Evolutionary conservation across 2,113 vertebrate species (phyloP), one percentile per base, ranked within the genome.

Genomic region (Abramis brama): DNA sequence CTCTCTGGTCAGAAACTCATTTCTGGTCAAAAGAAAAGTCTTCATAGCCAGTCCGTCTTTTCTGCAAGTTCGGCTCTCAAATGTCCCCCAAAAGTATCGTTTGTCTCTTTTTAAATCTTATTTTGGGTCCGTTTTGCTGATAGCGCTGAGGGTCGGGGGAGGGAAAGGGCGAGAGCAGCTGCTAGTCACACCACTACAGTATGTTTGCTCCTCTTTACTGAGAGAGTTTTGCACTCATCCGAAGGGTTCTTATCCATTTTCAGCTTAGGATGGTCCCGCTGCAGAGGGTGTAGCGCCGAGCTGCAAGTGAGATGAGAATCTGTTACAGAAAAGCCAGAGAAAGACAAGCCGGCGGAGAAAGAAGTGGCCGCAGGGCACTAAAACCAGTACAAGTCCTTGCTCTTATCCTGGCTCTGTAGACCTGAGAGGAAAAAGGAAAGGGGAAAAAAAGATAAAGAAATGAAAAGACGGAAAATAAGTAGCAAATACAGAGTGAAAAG

Each of bases 311-410:
- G 96, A 98, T 93, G 96, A 98, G 93, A 98, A 96, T 95, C 95
- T 82, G 94, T 99, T 98, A 97, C 96, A 96, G 96, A 93, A 93
- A 92, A 93, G 89, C 92, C 90, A 96, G 93, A 94, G 91, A 93
- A 89, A 90, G 93, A 94, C 96, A 95, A 88, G 87, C 90, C 93
- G 89, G 93, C 89, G 89, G 85, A 94, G 88, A 87, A 75, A 79
- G 90, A 92, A 86, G 91, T 91, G 90, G 85, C 91, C 92, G 91
- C 90, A 89, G 89, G 93, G 92, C 92, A 94, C 94, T 98, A 99
- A 97, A 98, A 98, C 97, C 97, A 99, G 93, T 97, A 97, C 89
- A 99, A 95, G 92, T 98, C 96, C 96, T 99, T 98, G 97, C 94
- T 98, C 95, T 99, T 99, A 92, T 99, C 97, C 96, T 96, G 97